These are phyloP conservation scores for Poeciliopsis infans DNA, from an alignment of 2,797 vertebrate genomes.

Conservation along the genomic window DNA sequence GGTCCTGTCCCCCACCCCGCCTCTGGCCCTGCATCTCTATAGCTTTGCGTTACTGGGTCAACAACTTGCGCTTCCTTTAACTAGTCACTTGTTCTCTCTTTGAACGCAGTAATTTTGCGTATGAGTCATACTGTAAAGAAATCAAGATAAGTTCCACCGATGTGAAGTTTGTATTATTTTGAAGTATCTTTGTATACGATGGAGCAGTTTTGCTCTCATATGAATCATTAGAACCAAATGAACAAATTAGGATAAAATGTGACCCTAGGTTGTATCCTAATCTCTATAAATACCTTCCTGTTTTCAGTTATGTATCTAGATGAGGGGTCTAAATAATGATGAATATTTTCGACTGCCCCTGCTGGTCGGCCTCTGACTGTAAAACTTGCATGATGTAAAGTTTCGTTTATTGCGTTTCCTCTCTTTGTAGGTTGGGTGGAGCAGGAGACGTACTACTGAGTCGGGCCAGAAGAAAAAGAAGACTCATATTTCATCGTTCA, in stretches of 20 bases:
- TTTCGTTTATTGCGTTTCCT: conserved; percentile 39
- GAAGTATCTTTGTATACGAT: background rate
- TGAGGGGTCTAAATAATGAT: background rate
- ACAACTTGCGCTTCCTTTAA: too few species aligned
- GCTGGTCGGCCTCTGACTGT: background rate
- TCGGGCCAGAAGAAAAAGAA: conserved; percentile 26
- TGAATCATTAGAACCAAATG: background rate
- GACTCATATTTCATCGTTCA: conserved; percentile 46
- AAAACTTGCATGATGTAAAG: background rate
- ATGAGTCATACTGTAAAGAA: too few species aligned
- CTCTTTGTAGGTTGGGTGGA: conserved; percentile 94
- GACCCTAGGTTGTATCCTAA: background rate
- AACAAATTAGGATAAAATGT: background rate
- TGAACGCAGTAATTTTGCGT: too few species aligned
- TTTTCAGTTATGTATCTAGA: background rate
- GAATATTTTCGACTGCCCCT: conserved; percentile 19
- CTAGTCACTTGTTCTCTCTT: too few species aligned
- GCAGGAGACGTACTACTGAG: conserved; percentile 95
- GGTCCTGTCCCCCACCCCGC: too few species aligned
- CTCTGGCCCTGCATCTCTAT: too few species aligned
- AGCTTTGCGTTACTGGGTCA: too few species aligned
- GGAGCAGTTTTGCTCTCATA: background rate
- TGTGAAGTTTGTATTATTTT: background rate
- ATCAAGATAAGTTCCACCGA: too few species aligned
- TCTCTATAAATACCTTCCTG: background rate